Evolutionary conservation across 2,113 vertebrate genomes (phyloP), one percentile per base, ranked within the genome.

Genomic region (Mystacornis crossleyi): DNA sequence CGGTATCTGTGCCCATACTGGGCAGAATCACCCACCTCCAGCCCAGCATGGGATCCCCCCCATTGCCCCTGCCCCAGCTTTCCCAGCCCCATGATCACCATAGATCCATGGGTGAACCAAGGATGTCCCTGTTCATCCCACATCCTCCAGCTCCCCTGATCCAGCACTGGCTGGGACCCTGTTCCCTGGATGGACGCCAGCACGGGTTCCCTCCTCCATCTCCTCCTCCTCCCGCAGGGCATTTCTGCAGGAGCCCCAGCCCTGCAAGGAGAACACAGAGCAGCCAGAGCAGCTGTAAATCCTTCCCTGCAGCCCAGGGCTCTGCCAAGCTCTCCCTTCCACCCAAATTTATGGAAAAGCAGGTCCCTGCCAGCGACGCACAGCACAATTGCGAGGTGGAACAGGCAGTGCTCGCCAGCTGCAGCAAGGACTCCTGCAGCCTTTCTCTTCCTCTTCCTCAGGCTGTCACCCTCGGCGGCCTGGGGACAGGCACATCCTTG

Each of bases 321-420:
- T 92, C 96, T 96, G 95, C 95, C 95, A 96, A 93, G 88, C 81
- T 92, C 81, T 90, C 93, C 93, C 85, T 97, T 96, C 85, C 92
- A 88, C 90, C 95, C 90, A 93, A 96, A 96, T 97, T 95, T 97
- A 97, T 97, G 95, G 96, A 93, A 91, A 94, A 89, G 88, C 58
- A 6, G 86, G 82, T 96, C 92, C 72, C 90, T 96, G 96, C 96
- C 96, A 95, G 96, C 17, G 0, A 55, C 48, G 33, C 81, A 20
- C 83, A 81, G 93, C 19, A 82, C 85, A 70, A 72, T 81, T 4
- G 31, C 0, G 36, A 92, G 95, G 92, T 55, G 43, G 93, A 95
- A 67, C 85, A 93, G 82, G 79, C 36, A 7, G 81, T 74, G 73
- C 93, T 92, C 4, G 6, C 64, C 6, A 24, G 85, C 69, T 81